Conservation (phyloP, 2,888 invertebrate species). For the Glyphotaelius pellucidus region DNA sequence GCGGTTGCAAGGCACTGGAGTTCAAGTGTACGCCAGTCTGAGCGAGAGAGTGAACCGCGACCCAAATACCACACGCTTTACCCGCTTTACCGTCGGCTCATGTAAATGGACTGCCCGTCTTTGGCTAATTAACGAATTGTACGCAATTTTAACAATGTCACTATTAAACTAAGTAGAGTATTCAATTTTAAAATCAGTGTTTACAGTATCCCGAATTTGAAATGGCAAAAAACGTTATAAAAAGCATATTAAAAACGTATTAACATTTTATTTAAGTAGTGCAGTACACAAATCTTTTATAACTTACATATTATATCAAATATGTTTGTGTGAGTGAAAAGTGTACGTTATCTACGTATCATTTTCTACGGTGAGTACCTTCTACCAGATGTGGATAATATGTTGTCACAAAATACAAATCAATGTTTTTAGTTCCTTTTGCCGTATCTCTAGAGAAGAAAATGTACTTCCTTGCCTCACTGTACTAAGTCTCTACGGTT, state of each 20-base stretch:
- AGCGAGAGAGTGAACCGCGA: constrained; percentile 44
- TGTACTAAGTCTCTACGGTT: background rate
- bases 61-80: constrained; percentile 37
- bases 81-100: background rate
- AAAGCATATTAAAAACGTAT: background rate
- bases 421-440: background rate
- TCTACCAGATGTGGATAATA: background rate
- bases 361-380: background rate
- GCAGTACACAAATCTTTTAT: background rate
- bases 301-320: background rate
- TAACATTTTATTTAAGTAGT: background rate
- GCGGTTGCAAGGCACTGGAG: constrained; percentile 10
- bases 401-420: background rate
- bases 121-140: background rate
- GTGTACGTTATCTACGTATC: background rate
- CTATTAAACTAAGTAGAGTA: background rate
- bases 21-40: constrained; percentile 51
- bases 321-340: background rate
- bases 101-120: background rate
- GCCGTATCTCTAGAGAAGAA: background rate
- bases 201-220: background rate
- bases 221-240: background rate
- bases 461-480: background rate
- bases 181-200: background rate
- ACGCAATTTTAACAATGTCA: background rate